A percentile compares a stretch with the other conserved stretches of the same genome.
phyloP scores from a whole-genome alignment of 35 echinoderm and acorn worm species.

The Apostichopus californicus region DNA sequence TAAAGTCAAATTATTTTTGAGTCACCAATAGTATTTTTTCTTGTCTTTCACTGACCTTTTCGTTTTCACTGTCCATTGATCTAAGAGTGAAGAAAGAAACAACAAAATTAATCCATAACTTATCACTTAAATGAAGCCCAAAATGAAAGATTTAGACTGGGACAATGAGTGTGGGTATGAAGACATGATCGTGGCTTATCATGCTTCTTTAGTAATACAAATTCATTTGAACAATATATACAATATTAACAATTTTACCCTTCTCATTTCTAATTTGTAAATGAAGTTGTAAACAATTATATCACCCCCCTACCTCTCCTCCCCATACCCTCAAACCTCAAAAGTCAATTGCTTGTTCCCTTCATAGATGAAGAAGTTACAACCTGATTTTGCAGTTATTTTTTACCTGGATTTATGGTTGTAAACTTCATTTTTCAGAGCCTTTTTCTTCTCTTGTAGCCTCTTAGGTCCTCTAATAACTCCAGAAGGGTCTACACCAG shows the following conservation, averaged over 20 bases:
- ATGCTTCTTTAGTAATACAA: no score
- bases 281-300: no score
- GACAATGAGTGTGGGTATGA: no score
- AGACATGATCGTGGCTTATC: no score
- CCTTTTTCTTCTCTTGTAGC: slow-evolving; percentile 87
- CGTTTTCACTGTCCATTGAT: slow-evolving; percentile 72
- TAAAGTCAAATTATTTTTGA: no score
- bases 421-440: slow-evolving; percentile 73
- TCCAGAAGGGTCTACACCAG: slow-evolving; percentile 92
- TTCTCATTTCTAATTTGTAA: no score
- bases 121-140: no score
- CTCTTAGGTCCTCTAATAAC: slow-evolving; percentile 92
- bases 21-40: no score
- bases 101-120: not conserved
- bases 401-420: slow-evolving; percentile 46
- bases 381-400: not conserved
- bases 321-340: not conserved
- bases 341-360: not conserved
- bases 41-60: slow-evolving; percentile 58
- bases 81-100: slow-evolving; percentile 48
- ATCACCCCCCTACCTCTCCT: not conserved
- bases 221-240: no score
- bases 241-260: no score
- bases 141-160: no score
- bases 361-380: not conserved